Evolutionary conservation across 2,888 invertebrate species (phyloP), one percentile per base, ranked within the genome.

Genomic region (Vesta saturnalis): DNA sequence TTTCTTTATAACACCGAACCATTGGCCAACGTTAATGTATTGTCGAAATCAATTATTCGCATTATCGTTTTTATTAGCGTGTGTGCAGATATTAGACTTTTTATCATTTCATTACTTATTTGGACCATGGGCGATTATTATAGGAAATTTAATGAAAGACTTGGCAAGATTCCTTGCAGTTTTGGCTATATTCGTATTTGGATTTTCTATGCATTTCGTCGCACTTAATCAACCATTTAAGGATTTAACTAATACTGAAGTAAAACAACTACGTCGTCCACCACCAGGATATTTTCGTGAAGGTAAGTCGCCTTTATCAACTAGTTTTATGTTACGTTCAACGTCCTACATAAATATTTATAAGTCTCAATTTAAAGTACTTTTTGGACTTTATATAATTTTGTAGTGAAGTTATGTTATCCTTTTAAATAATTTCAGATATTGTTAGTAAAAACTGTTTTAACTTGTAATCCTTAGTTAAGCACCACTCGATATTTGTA

Each of bases 111-210:
- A 99, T 85, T 97, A 99, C 85, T 88, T 99, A 16, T 99, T 99
- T 83, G 99, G 99, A 55, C 99, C 99, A 0, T 99, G 99, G 99
- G 99, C 99, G 30, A 99, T 99, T 81, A 99, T 99, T 83, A 99
- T 99, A 80, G 95, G 98, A 18, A 94, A 95, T 84, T 87, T 95
- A 64, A 92, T 95, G 90, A 95, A 95, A 83, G 97, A 97, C 84
- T 87, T 97, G 76, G 95, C 95, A n/a, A 88, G 97, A 81, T 99
- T 99, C 85, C 89, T 99, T 72, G 98, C 99, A 55, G 99, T 99
- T 19, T 86, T 99, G 80, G 93, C 95, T 30, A 97, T 99, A 83
- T 99, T 99, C 85, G 96, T 99, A 76, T 94, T 97, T 78, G 99
- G 99, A 68, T 99, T 99, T 85, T 98, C 99, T 1, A 94, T 99